Conservation (phyloP, 2,888 invertebrate species). For the Sminthurinus aureus region DNA sequence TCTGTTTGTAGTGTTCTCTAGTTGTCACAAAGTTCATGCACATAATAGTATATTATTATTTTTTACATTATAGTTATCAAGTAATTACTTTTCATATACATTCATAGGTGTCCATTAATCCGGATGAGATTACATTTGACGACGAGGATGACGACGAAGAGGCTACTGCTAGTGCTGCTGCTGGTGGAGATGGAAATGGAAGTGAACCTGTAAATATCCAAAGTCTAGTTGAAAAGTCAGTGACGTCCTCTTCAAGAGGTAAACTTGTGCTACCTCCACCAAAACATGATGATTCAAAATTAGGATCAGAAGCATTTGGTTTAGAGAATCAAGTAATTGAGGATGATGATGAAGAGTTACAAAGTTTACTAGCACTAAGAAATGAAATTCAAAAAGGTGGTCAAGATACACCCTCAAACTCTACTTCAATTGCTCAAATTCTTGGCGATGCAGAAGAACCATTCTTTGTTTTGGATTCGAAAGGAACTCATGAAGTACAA, state of each 20-base stretch:
- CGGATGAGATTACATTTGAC: conserved; percentile 61
- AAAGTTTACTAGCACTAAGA: neutral
- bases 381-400: neutral
- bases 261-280: conserved; percentile 52
- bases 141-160: conserved; percentile 58
- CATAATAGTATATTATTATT: too few relatives aligned
- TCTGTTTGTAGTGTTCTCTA: neutral
- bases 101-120: conserved; percentile 54
- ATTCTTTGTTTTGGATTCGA: neutral
- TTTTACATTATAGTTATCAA: neutral
- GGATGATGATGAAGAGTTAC: conserved; percentile 1
- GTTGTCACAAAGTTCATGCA: too few relatives aligned
- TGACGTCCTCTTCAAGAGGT: conserved; percentile 15
- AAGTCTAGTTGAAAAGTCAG: conserved; percentile 27
- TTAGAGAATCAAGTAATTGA: neutral
- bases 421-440: neutral
- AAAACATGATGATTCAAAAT: conserved; percentile 6
- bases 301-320: neutral
- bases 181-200: conserved; percentile 1
- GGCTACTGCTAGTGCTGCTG: conserved; percentile 39
- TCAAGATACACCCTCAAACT: neutral
- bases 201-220: conserved; percentile 3
- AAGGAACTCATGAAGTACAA: neutral
- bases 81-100: conserved; percentile 9
- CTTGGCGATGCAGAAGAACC: neutral